Base-by-base conservation (phyloP, 1,140 invertebrate species). In the Zophobas morio region DNA sequence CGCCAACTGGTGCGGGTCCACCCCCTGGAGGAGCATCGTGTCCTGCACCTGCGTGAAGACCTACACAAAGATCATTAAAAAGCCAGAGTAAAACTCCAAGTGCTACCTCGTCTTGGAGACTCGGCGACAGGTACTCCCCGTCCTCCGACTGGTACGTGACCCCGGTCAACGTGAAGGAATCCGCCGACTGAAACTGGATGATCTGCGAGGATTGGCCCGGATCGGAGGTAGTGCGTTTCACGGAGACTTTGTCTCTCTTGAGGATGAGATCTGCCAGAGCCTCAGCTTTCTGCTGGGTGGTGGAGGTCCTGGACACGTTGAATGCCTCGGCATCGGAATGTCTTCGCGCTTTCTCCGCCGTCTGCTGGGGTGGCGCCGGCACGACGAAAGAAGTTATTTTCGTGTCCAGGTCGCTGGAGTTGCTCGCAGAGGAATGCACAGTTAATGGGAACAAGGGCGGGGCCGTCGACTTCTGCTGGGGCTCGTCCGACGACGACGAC, bases 11-110 rank as follows among this genome's bases (percentile, higher is more conserved):
- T 90, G 89, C 1, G 91, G 89, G 84, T 90, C 90, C 34, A 90
- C 89, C 1, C 87, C 87, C 81, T 94, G 92, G 34, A 94, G 85
- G 42, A 94, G 85, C 85, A 94, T 92, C 20, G 90, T 91, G 78
- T 94, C 92, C 35, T 91, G 91, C 0, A 93, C 92, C 80, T 92
- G 94, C 79, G 94, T 89, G 79, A 92, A 95, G 0, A 95, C 93
- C 53, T 54, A 34, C 32, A 34, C 5, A 2, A 54, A 54, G 6
- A 54, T 34, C 8, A 8, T 46, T n/a, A 51, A 6, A 51, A 51
- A n/a, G 8, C 32, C 32, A 20, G 2, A n/a, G 3, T 51, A n/a
- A 51, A 51, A 1, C 5, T 20, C 33, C 32, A 20, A 1, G 0
- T 54, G 8, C 33, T 54, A 54, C 53, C 82, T 95, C 94, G 72